phyloP scores from a whole-genome alignment of 2,888 invertebrate genomes.

The Papilio protenor region DNA sequence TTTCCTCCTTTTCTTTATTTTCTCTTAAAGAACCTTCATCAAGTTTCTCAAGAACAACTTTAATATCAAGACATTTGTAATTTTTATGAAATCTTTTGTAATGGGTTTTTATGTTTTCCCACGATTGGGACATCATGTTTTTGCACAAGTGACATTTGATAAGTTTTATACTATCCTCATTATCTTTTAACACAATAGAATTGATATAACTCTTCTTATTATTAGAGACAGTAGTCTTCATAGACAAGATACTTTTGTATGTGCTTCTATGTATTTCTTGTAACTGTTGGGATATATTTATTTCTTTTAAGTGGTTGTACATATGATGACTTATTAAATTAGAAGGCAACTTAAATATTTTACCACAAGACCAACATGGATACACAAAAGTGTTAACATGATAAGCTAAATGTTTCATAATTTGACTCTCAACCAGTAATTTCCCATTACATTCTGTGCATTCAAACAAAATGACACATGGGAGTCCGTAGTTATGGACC shows the following conservation, averaged over 20 bases:
- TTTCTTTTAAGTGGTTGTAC: constrained; percentile 54
- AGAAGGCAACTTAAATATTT: constrained; percentile 56
- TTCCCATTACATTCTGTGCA: constrained; percentile 73
- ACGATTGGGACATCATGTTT: constrained; percentile 60
- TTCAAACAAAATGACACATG: constrained; percentile 63
- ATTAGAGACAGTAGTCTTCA: constrained; percentile 54
- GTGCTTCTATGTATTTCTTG: constrained; percentile 29
- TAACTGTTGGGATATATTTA: constrained; percentile 50
- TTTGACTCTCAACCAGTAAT: constrained; percentile 65
- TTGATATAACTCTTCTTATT: constrained; percentile 61
- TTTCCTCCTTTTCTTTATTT: constrained; percentile 45
- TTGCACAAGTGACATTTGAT: constrained; percentile 70
- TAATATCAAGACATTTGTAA: constrained; percentile 67
- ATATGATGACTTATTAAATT: constrained; percentile 64
- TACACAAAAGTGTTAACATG: constrained; percentile 60
- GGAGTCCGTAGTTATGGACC: constrained; percentile 53
- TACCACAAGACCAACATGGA: constrained; percentile 73
- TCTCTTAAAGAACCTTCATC: constrained; percentile 50
- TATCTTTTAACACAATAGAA: constrained; percentile 39
- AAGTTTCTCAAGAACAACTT: constrained; percentile 60
- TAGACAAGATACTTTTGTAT: constrained; percentile 28
- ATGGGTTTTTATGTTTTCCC: constrained; percentile 71
- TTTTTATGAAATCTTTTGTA: constrained; percentile 65
- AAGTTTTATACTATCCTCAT: constrained; percentile 39
- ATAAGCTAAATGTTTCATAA: constrained; percentile 65